These are phyloP conservation scores for Idaea straminata DNA, from an alignment of 2,888 invertebrate genomes.

Conservation along the genomic window DNA sequence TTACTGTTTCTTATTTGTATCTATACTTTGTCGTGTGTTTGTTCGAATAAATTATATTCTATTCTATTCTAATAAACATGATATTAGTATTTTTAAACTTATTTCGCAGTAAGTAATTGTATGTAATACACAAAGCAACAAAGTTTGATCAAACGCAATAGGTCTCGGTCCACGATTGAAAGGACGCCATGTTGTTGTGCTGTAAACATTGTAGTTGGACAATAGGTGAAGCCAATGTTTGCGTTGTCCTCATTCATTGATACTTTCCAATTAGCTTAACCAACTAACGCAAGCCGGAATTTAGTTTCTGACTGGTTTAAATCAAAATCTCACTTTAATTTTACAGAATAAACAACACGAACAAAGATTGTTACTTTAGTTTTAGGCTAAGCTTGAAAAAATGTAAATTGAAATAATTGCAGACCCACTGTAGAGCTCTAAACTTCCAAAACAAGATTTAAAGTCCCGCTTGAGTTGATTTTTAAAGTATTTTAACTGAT, in stretches of 20 bases:
- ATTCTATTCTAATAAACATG: too few relatives aligned
- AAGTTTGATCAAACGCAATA: conserved; percentile 49
- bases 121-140: conserved; percentile 19
- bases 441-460: too few relatives aligned
- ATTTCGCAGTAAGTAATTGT: not conserved
- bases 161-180: conserved; percentile 54
- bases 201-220: conserved; percentile 59
- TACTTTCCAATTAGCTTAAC: conserved; percentile 60
- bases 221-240: conserved; percentile 61
- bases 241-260: conserved; percentile 42
- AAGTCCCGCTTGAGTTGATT: too few relatives aligned
- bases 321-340: not conserved
- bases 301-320: conserved; percentile 3
- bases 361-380: not conserved
- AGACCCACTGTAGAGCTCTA: too few relatives aligned
- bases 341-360: not conserved
- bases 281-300: conserved; percentile 31
- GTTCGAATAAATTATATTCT: too few relatives aligned
- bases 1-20: too few relatives aligned
- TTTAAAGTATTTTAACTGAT: too few relatives aligned
- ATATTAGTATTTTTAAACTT: not conserved
- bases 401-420: too few relatives aligned
- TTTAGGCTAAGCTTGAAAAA: too few relatives aligned
- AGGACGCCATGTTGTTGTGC: conserved; percentile 48
- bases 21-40: too few relatives aligned